Evolutionary conservation across 2,888 invertebrate species (phyloP).

Genomic region (Eustalomyia histrio): DNA sequence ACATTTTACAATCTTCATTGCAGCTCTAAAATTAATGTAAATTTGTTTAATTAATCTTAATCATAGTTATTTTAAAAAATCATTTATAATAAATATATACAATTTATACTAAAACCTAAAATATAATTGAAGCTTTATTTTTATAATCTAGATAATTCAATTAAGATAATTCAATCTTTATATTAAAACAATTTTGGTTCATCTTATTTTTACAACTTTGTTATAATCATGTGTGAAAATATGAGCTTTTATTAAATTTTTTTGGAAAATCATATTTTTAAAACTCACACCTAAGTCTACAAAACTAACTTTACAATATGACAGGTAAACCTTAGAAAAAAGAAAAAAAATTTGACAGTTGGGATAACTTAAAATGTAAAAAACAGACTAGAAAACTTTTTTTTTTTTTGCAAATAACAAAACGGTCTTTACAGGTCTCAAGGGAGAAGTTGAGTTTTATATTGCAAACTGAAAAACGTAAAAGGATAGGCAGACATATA

Average conservation of each 20-base stretch:
- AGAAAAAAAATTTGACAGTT: constrained; percentile 43
- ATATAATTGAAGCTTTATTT: background rate
- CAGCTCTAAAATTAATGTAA: no score
- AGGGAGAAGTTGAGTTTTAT: constrained; percentile 7
- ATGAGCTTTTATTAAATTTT: constrained; percentile 5
- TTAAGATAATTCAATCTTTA: background rate
- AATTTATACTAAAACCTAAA: no score
- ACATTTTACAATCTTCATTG: no score
- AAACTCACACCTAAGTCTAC: background rate
- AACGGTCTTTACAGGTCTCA: constrained; percentile 36
- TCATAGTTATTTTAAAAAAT: no score
- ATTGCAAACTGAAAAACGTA: background rate
- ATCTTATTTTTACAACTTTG: background rate
- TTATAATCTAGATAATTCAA: constrained; percentile 1
- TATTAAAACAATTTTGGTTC: background rate
- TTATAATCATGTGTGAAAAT: background rate
- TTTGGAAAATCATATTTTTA: constrained; percentile 2
- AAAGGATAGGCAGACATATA: background rate
- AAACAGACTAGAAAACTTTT: constrained; percentile 40
- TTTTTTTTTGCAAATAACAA: constrained; percentile 19
- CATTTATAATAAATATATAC: no score
- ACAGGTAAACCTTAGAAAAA: background rate
- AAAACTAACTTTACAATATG: background rate
- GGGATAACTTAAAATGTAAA: constrained; percentile 44
- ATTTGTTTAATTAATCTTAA: no score